Evolutionary conservation across 1,140 invertebrate species (phyloP), one percentile per base, ranked within the genome.

Genomic region (Pseudobourletiella spinata): DNA sequence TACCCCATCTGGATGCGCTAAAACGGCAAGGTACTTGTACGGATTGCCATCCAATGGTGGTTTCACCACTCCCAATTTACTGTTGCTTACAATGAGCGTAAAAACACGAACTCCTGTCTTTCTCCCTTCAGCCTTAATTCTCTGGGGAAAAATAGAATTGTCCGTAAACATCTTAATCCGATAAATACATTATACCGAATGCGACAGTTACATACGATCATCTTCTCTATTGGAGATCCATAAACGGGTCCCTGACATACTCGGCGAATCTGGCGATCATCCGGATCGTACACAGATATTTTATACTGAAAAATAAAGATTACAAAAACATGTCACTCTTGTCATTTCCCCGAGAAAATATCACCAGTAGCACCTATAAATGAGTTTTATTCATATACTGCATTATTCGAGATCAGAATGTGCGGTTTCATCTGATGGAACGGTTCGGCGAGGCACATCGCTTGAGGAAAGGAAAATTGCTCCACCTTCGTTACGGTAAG

Each of bases 211-310:
- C 71, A 72, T 70, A 85, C 79, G 73, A 79, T 74, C 57, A 83
- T 75, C 59, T 74, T 74, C 39, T 75, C 72, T 1, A 86, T 75
- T 0, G 83, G 82, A 20, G 77, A 74, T 28, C 80, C 81, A 76
- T 80, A 85, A 11, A 79, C 78, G 39, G 86, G 85, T 2, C 84
- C 84, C 30, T 86, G 75, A 42, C 82, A 74, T 16, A 85, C 83
- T 44, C 79, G 77, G 50, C 82, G 72, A 29, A 81, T 82, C 76
- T 80, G 54, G 16, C 46, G 46, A 22, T 60, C 51, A 15, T 66
- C 48, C 20, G 63, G 61, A 25, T 65, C 58, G 28, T 60, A 66
- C n/a, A 69, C 20, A 32, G 57, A 46, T 15, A 69, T 22, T 59
- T 69, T 69, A 50, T 69, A 66, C 61, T 68, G n/a, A 25, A 24